Base-by-base conservation (phyloP, 2,797 vertebrate species). In the Peromyscus aztecus region DNA sequence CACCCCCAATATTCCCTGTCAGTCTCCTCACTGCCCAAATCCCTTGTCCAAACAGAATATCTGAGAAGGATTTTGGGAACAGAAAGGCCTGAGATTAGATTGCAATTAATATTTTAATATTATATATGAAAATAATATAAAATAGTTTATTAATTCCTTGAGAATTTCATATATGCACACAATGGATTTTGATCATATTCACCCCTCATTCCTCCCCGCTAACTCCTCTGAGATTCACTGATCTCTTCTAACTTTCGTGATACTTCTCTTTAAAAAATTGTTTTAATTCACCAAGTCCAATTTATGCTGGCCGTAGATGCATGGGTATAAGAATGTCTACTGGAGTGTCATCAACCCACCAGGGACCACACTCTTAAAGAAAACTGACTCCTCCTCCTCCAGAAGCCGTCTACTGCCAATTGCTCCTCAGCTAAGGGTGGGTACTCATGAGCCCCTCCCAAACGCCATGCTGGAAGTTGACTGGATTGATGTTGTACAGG, bases 1-100 rank as follows among this genome's bases (percentile, higher is more conserved):
- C 3, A 29, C 27, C 6, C 14, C 61, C 75, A 8, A 2, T 2
- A 4, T 17, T 40, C 13, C 4, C 29, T 34, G 0, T 24, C 31
- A 52, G 6, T 29, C 34, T 76, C 87, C 43, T 78, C 10, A 12
- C 23, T 31, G 49, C 37, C 27, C 40, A 31, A 37, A 6, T 31
- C n/a, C 34, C 40, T 55, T n/a, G 21, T 82, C 29, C 59, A 34
- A 77, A 77, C n/a, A 71, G 19, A 73, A 29, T 80, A 12, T 82
- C n/a, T 40, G 23, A 89, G 40, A 52, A 67, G n/a, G 57, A 63
- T 29, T 46, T 73, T 37, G 19, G 0, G 16, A 23, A 21, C 14
- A 52, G 14, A 57, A 61, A 82, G 46, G 52, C 29, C 23, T 29
- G 61, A 37, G 71, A 75, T 75, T 17, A 83, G 85, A 76, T 91